phyloP scores from a whole-genome alignment of 2,888 invertebrate genomes.

The Rotaria macrura region DNA sequence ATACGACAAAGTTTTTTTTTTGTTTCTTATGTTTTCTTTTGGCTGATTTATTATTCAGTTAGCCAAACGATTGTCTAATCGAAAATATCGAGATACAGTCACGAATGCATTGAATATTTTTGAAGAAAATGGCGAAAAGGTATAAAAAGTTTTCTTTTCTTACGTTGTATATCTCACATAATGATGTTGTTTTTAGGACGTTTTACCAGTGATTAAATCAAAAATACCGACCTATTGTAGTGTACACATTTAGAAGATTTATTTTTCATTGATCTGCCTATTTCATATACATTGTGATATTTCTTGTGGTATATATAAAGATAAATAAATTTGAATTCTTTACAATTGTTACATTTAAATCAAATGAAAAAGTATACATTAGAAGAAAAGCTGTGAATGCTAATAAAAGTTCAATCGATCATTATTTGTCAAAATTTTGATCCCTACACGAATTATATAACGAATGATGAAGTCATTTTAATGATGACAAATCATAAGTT shows the following conservation, averaged over 20 bases:
- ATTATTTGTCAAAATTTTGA: no score
- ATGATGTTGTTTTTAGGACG: constrained; percentile 38
- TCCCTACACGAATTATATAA: no score
- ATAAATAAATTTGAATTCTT: not conserved
- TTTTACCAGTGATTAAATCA: constrained; percentile 43
- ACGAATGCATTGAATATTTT: constrained; percentile 42
- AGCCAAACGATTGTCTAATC: constrained; percentile 44
- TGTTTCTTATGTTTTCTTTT: no score
- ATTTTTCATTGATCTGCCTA: not conserved
- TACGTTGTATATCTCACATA: no score
- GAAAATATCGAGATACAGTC: constrained; percentile 42
- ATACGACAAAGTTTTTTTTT: not conserved
- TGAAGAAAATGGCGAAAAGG: constrained; percentile 46
- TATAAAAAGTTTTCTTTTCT: constrained; percentile 34
- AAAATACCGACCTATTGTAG: constrained; percentile 45
- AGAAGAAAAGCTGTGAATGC: no score
- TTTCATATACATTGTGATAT: not conserved
- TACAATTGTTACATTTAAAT: no score
- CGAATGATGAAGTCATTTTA: no score
- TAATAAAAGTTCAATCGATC: no score
- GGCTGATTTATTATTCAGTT: constrained; percentile 39
- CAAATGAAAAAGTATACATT: no score
- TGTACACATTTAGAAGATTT: not conserved
- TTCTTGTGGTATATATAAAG: not conserved
- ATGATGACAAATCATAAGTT: no score